A percentile compares a stretch with the other conserved stretches of the same genome.
Evolutionary conservation across 1,140 invertebrate species (phyloP).

Genomic region (Platorchestia sp.): DNA sequence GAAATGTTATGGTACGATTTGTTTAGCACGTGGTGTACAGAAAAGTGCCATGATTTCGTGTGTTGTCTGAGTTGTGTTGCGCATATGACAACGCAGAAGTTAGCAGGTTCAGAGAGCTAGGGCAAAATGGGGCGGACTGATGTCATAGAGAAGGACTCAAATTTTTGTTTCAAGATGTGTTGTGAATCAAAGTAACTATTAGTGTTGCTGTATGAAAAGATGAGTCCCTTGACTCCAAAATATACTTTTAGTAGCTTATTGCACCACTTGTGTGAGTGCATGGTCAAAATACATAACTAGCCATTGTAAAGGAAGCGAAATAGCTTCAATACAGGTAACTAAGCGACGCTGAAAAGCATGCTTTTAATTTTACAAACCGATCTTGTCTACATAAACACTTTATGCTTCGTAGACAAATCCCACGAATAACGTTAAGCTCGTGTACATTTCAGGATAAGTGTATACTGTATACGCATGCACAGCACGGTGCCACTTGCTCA

Average conservation of each 20-base stretch:
- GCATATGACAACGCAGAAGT: not conserved
- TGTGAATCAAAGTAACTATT: not conserved
- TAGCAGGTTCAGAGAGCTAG: not conserved
- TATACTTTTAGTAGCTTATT: not conserved
- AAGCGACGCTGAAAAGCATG: not conserved
- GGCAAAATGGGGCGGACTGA: not conserved
- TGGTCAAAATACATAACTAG: not conserved
- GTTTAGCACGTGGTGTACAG: not conserved
- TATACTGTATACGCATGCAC: not conserved
- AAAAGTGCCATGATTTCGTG: not conserved
- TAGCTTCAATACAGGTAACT: not conserved
- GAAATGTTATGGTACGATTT: not conserved
- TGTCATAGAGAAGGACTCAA: not conserved
- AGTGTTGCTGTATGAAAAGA: not conserved
- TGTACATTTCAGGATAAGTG: not conserved
- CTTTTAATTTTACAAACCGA: not conserved
- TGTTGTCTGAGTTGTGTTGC: too few relatives aligned
- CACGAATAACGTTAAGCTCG: not conserved
- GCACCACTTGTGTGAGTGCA: not conserved
- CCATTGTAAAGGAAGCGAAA: not conserved
- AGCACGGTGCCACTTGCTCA: not conserved
- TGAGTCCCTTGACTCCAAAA: not conserved
- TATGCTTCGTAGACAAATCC: not conserved
- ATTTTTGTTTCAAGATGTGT: not conserved
- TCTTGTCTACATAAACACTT: not conserved